Conservation (phyloP, 2,888 invertebrate genomes). For the Cremastobaeus sp. region DNA sequence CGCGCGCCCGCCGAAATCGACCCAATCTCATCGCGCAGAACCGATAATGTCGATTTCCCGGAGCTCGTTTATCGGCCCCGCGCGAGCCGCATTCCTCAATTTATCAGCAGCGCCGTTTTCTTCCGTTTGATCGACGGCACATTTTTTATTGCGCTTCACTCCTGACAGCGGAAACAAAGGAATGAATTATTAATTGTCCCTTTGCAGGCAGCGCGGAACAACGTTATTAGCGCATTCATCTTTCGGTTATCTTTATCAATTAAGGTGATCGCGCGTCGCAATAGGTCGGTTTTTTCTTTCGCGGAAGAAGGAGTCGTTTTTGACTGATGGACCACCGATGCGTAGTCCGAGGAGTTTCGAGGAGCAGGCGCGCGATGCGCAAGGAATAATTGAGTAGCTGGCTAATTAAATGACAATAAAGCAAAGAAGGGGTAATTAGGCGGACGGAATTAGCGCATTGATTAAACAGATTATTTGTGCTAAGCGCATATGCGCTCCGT, state of each 20-base stretch:
- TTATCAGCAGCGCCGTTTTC: constrained; percentile 46
- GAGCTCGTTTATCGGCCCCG: constrained; percentile 43
- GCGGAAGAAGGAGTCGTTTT: no score
- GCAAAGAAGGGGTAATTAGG: constrained; percentile 34
- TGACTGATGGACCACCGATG: no score
- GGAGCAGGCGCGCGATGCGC: no score
- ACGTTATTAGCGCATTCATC: constrained; percentile 29
- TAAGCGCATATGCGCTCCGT: constrained; percentile 45
- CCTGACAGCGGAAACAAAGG: constrained; percentile 36
- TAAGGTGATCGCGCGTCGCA: no score
- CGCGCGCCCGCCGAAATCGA: constrained; percentile 38
- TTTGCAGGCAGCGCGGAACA: background rate
- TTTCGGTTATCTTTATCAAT: constrained; percentile 1
- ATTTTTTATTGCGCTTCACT: constrained; percentile 49
- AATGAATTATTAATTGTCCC: constrained; percentile 29
- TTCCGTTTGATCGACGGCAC: constrained; percentile 54
- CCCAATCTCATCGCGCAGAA: constrained; percentile 50
- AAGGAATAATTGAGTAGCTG: no score
- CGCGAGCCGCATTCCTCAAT: constrained; percentile 48
- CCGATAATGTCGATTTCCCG: constrained; percentile 51
- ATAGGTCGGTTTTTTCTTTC: no score
- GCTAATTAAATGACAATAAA: constrained; percentile 13
- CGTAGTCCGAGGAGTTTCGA: no score
- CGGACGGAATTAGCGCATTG: constrained; percentile 44
- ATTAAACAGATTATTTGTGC: constrained; percentile 44